Evolutionary conservation across 1,140 invertebrate genomes (phyloP), one percentile per base, ranked within the genome.

Genomic region (Apis dorsata): DNA sequence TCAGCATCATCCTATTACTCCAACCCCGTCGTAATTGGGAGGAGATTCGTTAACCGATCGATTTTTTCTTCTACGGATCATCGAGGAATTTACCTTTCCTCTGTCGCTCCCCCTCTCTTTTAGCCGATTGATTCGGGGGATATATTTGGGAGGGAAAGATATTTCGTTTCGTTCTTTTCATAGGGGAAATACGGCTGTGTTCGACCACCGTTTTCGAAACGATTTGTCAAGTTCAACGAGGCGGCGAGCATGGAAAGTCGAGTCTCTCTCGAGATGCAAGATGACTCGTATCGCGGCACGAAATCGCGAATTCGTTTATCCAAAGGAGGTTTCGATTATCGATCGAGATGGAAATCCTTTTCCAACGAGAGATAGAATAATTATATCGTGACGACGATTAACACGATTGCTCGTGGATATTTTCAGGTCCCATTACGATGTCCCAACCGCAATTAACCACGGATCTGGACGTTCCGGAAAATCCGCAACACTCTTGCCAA

Each of bases 401-500:
- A 34, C 8, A 24, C 13, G 17, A 55, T 34, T 3, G 34, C 2
- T 34, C 9, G 8, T 65, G 9, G 60, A 44, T 53, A 60, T 72
- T 88, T 89, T 21, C 79, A 89, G 89, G 70, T 73, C 34, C 34
- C 34, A 69, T 51, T 66, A 90, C 77, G 53, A 90, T 90, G 89
- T 90, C 88, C 19, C 90, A 90, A 69, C 76, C 83, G 63, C 80
- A 84, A 71, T 78, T 87, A 44, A 81, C 85, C 73, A 86, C 60
- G 63, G 89, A 90, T 62, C 66, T 88, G 83, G 88, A 90, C 62
- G 81, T 83, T 13, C 68, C 89, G 44, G 86, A 90, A 73, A 84
- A 75, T 72, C 70, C 86, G 60, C 87, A 88, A 76, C 90, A 89
- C 63, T 57, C 89, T 34, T 90, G 90, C 69, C 90, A 90, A 55